Percentiles rank a stretch among this genome's conserved stretches.
Evolutionary conservation across 2,888 invertebrate genomes (phyloP).

Genomic region (Perithous albicinctus): DNA sequence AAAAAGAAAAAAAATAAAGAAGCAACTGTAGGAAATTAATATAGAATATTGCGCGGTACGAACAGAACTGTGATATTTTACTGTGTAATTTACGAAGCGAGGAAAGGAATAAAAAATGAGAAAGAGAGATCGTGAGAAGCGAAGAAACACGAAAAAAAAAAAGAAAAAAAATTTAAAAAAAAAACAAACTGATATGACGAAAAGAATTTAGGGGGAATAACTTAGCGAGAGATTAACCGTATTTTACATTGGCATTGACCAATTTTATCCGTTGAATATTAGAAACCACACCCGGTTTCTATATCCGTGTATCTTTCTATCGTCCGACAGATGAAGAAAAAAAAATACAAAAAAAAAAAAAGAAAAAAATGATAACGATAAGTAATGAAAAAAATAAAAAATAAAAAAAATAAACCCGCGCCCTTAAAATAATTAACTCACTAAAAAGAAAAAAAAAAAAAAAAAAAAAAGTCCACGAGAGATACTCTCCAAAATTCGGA

Average conservation of each 20-base stretch:
- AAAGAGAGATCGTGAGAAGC: conserved; percentile 48
- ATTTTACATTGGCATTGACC: conserved; percentile 77
- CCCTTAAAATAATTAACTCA: conserved; percentile 13
- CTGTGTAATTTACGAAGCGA: conserved; percentile 81
- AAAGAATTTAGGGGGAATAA: conserved; percentile 74
- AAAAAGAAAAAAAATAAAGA: conserved; percentile 54
- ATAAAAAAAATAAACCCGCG: conserved; percentile 12
- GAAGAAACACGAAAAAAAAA: conserved; percentile 73
- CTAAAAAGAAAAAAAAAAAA: too few species aligned
- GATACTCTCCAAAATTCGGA: conserved; percentile 69
- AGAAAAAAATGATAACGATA: conserved; percentile 38
- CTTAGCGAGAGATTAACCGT: conserved; percentile 78
- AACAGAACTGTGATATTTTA: conserved; percentile 85
- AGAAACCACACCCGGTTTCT: conserved; percentile 14
- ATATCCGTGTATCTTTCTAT: conserved; percentile 75
- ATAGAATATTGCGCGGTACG: conserved; percentile 83
- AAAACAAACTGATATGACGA: too few species aligned
- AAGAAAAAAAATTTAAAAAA: too few species aligned
- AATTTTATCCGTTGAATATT: conserved; percentile 63
- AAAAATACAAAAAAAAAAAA: conserved; percentile 70
- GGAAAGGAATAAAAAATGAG: conserved; percentile 54
- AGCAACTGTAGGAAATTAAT: conserved; percentile 54
- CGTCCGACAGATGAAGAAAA: conserved; percentile 51
- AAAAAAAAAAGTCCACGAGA: conserved; percentile 62
- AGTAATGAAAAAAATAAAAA: too few species aligned